Evolutionary conservation across 2,888 invertebrate genomes (phyloP), one percentile per base, ranked within the genome.

Genomic region (Trissolcus brochymenae): DNA sequence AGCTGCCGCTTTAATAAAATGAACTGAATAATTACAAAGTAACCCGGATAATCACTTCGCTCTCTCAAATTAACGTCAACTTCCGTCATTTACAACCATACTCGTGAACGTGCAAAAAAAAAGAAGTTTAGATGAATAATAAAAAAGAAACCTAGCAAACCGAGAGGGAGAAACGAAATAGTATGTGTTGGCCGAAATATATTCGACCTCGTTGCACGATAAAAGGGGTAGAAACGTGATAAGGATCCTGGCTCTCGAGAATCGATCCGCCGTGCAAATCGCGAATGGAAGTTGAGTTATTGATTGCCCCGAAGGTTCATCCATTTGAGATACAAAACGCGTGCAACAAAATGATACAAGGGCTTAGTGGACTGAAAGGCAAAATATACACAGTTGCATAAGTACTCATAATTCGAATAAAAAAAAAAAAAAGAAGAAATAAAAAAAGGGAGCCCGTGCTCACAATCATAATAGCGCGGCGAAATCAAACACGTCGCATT

Each of bases 331-430:
- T 49, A 61, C 41, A 46, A 70, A 61, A 70, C 50, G 29, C 54
- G 51, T 21, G 6, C 9, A 61, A 56, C 66, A 56, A 59, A 53
- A 61, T n/a, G n/a, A n/a, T 9, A 29, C 21, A 17, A 40, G 56
- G 62, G 76, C 68, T 73, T 73, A 73, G 68, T 73, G 68, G 68
- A 68, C 73, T 60, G 65, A 77, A 77, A 68, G 49, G 64, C 49
- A 56, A 19, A 68, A 66, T 64, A 35, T 35, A 53, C 43, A 60
- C 43, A 60, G 66, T 76, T 50, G 40, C 55, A 21, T 50, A 19
- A 11, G 16, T 19, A 19, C 51, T 13, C 21, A 19, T 43, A 62
- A 62, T 59, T 57, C 68, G 46, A 64, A 57, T 50, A 59, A 57
- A 43, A 53, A 60, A 50, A 16, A 57, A 55, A 59, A 57, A 43